phyloP scores from a whole-genome alignment of 2,797 vertebrate species.

The Siniperca scherzeri region DNA sequence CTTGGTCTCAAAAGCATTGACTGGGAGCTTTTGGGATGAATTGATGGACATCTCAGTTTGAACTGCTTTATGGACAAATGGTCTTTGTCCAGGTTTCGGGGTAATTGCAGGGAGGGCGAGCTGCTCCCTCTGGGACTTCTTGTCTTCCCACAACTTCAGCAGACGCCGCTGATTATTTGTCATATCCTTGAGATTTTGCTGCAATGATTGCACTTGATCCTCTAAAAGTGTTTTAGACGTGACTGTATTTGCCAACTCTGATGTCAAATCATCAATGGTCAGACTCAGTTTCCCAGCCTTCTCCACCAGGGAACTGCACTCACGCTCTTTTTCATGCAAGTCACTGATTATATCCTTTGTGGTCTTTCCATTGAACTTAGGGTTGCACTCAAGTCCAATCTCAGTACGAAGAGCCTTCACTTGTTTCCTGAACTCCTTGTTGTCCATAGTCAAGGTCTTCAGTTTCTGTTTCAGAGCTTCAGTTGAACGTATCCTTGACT shows the following conservation, averaged over 20 bases:
- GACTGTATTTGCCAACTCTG: slow-evolving; percentile 84
- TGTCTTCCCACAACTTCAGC: slow-evolving; percentile 88
- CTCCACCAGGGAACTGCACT: slow-evolving; percentile 82
- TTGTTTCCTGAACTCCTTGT: slow-evolving; percentile 86
- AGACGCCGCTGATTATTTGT: slow-evolving; percentile 87
- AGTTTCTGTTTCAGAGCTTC: slow-evolving; percentile 86
- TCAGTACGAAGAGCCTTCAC: slow-evolving; percentile 85
- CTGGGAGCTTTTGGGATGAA: slow-evolving; percentile 81
- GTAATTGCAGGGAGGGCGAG: slow-evolving; percentile 82
- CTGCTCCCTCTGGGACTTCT: slow-evolving; percentile 84
- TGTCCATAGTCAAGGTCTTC: slow-evolving; percentile 83
- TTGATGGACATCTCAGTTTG: slow-evolving; percentile 87
- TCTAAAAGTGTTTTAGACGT: slow-evolving; percentile 87
- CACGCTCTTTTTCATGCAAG: slow-evolving; percentile 84
- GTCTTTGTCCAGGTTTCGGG: slow-evolving; percentile 76
- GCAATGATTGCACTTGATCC: slow-evolving; percentile 85
- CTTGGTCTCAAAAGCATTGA: slow-evolving; percentile 80
- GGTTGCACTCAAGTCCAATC: slow-evolving; percentile 85
- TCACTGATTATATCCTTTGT: slow-evolving; percentile 88
- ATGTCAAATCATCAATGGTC: slow-evolving; percentile 84
- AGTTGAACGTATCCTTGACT: slow-evolving; percentile 81
- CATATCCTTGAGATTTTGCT: slow-evolving; percentile 89
- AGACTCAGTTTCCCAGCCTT: slow-evolving; percentile 82
- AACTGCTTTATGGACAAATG: slow-evolving; percentile 71
- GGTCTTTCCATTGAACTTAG: slow-evolving; percentile 86